Percentiles rank a stretch among this genome's conserved stretches.
Evolutionary conservation across 2,888 invertebrate genomes (phyloP).

Genomic region (Watsonalla cultraria): DNA sequence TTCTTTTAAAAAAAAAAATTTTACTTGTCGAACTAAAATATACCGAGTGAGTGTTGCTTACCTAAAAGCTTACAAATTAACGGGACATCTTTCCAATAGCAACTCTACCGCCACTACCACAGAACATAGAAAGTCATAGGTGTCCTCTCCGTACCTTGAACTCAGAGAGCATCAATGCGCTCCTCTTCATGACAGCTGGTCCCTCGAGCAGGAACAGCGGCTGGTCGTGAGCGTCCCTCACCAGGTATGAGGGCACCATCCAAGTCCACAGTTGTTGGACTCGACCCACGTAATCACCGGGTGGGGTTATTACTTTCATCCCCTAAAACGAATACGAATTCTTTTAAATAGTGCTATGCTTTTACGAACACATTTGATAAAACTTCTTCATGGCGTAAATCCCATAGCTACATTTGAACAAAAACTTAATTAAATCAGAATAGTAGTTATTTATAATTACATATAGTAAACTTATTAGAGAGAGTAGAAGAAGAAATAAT

Average conservation of each 20-base stretch:
- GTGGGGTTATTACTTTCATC: constrained; percentile 85
- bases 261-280: constrained; percentile 84
- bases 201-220: constrained; percentile 85
- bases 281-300: constrained; percentile 84
- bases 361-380: background rate
- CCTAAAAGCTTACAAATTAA: no score
- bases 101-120: no score
- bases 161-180: constrained; percentile 54
- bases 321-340: constrained; percentile 53
- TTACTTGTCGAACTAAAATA: no score
- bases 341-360: background rate
- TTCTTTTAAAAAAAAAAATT: no score
- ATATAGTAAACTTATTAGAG: background rate
- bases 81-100: no score
- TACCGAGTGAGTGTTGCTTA: no score
- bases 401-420: no score
- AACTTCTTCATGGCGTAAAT: no score
- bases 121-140: background rate
- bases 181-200: constrained; percentile 74
- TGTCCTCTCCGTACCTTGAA: constrained; percentile 45
- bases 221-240: constrained; percentile 81
- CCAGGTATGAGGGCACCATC: constrained; percentile 82
- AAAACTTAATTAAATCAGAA: no score
- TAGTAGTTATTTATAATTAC: no score
- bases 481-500: background rate